A percentile compares a stretch with the other conserved stretches of the same genome.
These are phyloP conservation scores for Procavia capensis DNA, from an alignment of 2,113 vertebrate species.

Conservation along the genomic window DNA sequence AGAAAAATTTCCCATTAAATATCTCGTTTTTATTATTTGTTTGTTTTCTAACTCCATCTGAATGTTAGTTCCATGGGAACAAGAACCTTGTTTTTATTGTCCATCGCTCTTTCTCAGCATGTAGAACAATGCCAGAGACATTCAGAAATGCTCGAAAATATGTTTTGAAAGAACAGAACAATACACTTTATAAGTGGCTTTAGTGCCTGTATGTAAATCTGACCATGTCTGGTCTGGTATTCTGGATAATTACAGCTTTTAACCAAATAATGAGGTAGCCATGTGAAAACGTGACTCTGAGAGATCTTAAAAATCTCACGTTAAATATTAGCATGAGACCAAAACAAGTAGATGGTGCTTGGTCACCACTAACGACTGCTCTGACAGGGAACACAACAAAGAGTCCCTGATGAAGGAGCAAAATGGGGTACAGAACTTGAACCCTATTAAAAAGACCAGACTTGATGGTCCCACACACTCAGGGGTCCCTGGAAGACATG, in stretches of 20 bases:
- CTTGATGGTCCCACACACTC: too few relatives aligned
- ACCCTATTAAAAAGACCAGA: too few relatives aligned
- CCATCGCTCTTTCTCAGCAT: background rate
- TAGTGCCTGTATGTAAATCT: background rate
- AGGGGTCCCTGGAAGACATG: too few relatives aligned
- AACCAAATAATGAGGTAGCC: background rate
- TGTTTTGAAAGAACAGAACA: background rate
- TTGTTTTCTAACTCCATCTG: background rate
- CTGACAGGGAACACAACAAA: too few relatives aligned
- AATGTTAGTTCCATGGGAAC: background rate
- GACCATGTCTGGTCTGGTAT: background rate
- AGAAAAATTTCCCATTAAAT: background rate
- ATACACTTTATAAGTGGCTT: background rate
- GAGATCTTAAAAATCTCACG: background rate
- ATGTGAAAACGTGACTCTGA: background rate
- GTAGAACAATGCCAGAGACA: background rate
- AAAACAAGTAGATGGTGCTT: too few relatives aligned
- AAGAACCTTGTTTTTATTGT: background rate
- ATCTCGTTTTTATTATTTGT: background rate
- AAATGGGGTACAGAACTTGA: too few relatives aligned
- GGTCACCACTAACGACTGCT: too few relatives aligned
- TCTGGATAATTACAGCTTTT: background rate
- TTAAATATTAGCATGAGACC: too few relatives aligned
- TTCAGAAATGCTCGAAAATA: background rate
- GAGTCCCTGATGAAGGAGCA: too few relatives aligned